Percentiles rank a stretch among this genome's conserved stretches.
These are phyloP conservation scores for Chaetops frenatus DNA, from an alignment of 2,113 vertebrate species.

Conservation along the genomic window DNA sequence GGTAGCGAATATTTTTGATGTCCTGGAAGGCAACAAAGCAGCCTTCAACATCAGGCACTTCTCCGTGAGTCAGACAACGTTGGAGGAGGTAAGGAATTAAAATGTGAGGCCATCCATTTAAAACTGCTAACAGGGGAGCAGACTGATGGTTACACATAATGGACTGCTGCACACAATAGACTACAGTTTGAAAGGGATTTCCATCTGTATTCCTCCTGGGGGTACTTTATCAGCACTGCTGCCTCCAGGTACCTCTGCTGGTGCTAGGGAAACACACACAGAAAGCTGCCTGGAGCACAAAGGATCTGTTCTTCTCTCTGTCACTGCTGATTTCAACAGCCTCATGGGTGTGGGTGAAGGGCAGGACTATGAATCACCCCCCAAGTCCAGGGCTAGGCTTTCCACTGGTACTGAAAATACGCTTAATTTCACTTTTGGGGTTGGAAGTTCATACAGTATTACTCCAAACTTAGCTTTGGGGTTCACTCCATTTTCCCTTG, in stretches of 20 bases:
- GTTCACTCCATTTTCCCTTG: background rate
- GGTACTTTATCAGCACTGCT: background rate
- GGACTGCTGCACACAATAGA: slow-evolving; percentile 11
- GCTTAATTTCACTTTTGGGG: background rate
- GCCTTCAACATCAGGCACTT: slow-evolving; percentile 91
- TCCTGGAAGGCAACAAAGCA: slow-evolving; percentile 86
- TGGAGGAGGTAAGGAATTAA: slow-evolving; percentile 88
- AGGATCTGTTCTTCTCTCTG: background rate
- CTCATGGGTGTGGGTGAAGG: background rate
- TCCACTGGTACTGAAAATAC: background rate
- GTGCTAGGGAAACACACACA: background rate
- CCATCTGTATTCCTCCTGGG: slow-evolving; percentile 15
- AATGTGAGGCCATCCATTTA: slow-evolving; percentile 7
- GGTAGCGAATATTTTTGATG: slow-evolving; percentile 90
- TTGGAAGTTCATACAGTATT: background rate
- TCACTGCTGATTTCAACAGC: background rate
- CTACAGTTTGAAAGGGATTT: slow-evolving; percentile 28
- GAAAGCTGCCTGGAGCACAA: background rate
- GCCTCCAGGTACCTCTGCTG: background rate
- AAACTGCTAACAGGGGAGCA: background rate
- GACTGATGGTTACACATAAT: background rate
- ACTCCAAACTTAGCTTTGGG: background rate
- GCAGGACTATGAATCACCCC: background rate
- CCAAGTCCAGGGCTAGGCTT: background rate
- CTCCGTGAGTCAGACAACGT: slow-evolving; percentile 91